Percentiles rank a stretch among this genome's conserved stretches.
Conservation (phyloP, 2,113 vertebrate genomes). For the Ceyx cyanopectus region DNA sequence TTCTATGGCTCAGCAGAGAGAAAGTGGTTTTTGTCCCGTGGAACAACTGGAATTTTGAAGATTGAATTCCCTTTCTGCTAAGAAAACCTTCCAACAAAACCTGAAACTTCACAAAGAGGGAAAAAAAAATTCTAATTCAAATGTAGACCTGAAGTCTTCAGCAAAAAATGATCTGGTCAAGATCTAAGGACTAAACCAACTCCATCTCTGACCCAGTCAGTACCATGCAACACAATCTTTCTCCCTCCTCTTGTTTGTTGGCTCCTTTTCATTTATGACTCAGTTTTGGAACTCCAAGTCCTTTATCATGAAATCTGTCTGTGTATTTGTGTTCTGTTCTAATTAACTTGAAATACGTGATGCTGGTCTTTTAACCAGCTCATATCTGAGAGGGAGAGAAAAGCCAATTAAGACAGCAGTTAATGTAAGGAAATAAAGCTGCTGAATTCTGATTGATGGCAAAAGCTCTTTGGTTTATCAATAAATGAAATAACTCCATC, state of each 20-base stretch:
- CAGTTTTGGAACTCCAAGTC: slow-evolving; percentile 33
- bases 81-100: not conserved
- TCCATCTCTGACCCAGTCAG: no score
- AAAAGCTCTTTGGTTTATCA: slow-evolving; percentile 4
- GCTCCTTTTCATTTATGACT: slow-evolving; percentile 21
- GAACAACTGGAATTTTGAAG: not conserved
- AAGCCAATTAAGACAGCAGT: slow-evolving; percentile 39
- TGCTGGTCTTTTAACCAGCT: slow-evolving; percentile 1
- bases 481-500: slow-evolving; percentile 8
- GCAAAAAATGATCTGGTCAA: not conserved
- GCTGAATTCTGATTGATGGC: slow-evolving; percentile 19
- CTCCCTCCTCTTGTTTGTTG: not conserved
- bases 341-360: slow-evolving; percentile 23
- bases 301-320: slow-evolving; percentile 22
- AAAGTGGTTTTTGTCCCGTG: not conserved
- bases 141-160: not conserved
- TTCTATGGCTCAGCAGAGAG: not conserved
- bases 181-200: not conserved
- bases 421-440: not conserved
- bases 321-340: slow-evolving; percentile 20
- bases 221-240: not conserved
- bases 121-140: not conserved
- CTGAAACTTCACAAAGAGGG: not conserved
- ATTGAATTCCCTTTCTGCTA: not conserved
- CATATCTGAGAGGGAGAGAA: slow-evolving; percentile 1